A percentile compares a stretch with the other conserved stretches of the same genome.
Evolutionary conservation across 2,888 invertebrate genomes (phyloP).

Genomic region (Tachina grossa): DNA sequence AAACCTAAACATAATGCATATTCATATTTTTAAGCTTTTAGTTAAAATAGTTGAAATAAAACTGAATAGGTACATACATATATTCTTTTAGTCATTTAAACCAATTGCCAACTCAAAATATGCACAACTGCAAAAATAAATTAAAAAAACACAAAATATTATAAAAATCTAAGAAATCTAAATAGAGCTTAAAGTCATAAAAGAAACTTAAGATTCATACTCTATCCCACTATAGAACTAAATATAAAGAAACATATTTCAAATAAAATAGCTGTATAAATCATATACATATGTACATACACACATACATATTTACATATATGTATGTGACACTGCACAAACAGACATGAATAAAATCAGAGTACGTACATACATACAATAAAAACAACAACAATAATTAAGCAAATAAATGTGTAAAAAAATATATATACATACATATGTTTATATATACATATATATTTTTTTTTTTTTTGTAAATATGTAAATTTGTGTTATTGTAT

Average conservation of each 20-base stretch:
- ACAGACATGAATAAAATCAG: constrained; percentile 56
- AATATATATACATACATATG: not conserved
- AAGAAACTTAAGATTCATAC: constrained; percentile 20
- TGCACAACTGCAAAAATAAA: constrained; percentile 3
- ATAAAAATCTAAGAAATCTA: constrained; percentile 12
- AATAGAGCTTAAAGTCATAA: constrained; percentile 38
- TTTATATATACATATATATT: too few species aligned
- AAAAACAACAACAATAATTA: constrained; percentile 24
- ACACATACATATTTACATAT: constrained; percentile 6
- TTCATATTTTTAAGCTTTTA: constrained; percentile 53
- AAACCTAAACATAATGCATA: constrained; percentile 11
- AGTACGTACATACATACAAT: constrained; percentile 51
- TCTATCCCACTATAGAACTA: constrained; percentile 25
- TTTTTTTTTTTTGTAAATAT: constrained; percentile 59
- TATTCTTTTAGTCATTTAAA: constrained; percentile 66
- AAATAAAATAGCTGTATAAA: constrained; percentile 13
- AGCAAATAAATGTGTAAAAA: constrained; percentile 24
- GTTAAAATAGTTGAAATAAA: constrained; percentile 43
- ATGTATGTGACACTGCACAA: not conserved
- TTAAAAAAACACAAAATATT: constrained; percentile 11
- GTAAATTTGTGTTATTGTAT: constrained; percentile 70
- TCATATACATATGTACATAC: not conserved
- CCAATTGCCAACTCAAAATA: constrained; percentile 67
- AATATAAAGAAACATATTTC: not conserved
- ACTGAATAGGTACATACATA: constrained; percentile 33